phyloP scores from a whole-genome alignment of 2,888 invertebrate species.

The Apodemia mormo region DNA sequence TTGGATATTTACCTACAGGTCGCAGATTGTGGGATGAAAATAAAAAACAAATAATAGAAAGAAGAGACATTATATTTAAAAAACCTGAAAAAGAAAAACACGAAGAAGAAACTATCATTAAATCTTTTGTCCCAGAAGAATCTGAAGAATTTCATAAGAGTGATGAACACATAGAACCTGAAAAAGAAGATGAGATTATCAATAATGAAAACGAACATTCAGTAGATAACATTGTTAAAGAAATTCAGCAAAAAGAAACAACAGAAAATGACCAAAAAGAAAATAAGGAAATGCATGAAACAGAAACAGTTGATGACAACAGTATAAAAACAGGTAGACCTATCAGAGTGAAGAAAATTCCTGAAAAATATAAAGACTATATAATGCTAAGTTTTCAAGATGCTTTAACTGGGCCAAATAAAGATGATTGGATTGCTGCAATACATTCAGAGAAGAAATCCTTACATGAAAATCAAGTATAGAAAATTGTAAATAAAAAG shows the following conservation, averaged over 20 bases:
- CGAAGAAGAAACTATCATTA: no score
- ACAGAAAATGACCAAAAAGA: background rate
- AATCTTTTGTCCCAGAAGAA: no score
- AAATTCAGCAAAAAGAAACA: background rate
- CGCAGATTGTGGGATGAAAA: background rate
- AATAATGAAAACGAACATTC: background rate
- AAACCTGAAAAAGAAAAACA: no score
- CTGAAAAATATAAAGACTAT: slow-evolving; percentile 11
- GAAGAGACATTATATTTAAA: background rate
- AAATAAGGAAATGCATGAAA: background rate
- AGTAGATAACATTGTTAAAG: background rate
- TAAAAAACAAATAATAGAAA: background rate
- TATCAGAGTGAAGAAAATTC: background rate
- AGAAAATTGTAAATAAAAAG: slow-evolving; percentile 19
- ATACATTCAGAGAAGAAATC: slow-evolving; percentile 13
- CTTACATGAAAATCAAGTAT: slow-evolving; percentile 12
- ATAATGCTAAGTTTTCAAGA: slow-evolving; percentile 13
- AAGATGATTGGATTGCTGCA: background rate
- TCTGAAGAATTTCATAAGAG: no score
- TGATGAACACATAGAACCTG: background rate
- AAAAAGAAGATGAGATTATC: background rate
- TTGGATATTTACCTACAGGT: background rate
- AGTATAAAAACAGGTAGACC: background rate
- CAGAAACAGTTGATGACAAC: background rate
- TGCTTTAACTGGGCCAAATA: slow-evolving; percentile 9